Percentiles rank a stretch among this genome's conserved stretches.
Conservation (phyloP, 1,140 invertebrate species). For the Drosophila arizonae region DNA sequence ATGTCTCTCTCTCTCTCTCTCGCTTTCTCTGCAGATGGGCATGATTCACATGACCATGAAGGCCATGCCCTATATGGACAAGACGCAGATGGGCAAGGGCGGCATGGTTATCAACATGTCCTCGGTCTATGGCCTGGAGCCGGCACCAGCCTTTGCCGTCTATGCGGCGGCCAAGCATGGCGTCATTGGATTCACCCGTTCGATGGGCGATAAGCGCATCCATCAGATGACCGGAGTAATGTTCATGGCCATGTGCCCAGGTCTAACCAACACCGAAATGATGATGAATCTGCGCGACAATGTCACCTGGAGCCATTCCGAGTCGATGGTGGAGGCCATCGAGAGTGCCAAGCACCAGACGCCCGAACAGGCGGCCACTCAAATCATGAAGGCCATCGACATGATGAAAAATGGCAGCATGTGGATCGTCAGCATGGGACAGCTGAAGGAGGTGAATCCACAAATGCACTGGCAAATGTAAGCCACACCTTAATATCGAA, state of each 20-base stretch:
- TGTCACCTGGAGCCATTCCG: constrained; percentile 64
- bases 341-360: constrained; percentile 69
- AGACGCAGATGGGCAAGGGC: constrained; percentile 85
- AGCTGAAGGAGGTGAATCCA: constrained; percentile 68
- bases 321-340: constrained; percentile 64
- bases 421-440: constrained; percentile 67
- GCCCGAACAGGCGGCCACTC: constrained; percentile 67
- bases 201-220: constrained; percentile 69
- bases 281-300: constrained; percentile 78
- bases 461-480: constrained; percentile 73
- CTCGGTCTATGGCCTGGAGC: constrained; percentile 85
- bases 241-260: constrained; percentile 72
- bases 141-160: constrained; percentile 77
- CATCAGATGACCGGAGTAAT: constrained; percentile 68
- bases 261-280: constrained; percentile 66
- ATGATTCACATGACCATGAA: constrained; percentile 65
- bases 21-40: constrained; percentile 45
- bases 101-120: constrained; percentile 87
- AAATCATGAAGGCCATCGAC: constrained; percentile 72
- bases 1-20: background rate
- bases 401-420: constrained; percentile 75
- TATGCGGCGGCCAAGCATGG: constrained; percentile 84
- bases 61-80: constrained; percentile 84
- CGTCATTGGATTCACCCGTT: constrained; percentile 83
- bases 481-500: background rate